Evolutionary conservation across 1,140 invertebrate genomes (phyloP), one percentile per base, ranked within the genome.

Genomic region (Zaprionus ghesquierei): DNA sequence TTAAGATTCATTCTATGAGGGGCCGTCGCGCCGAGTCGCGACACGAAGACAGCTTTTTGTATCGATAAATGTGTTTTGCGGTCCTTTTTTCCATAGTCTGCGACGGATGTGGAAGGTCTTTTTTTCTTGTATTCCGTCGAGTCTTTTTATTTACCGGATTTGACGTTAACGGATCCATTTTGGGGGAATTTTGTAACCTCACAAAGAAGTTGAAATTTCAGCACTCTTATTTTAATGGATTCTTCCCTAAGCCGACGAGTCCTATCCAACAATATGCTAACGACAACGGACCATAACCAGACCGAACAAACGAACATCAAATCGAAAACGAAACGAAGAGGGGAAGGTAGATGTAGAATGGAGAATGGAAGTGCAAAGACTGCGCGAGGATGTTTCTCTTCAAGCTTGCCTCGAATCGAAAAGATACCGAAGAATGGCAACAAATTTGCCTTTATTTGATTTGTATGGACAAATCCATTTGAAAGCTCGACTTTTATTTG

Each of bases 1-100:
- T 87, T 87, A 87, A 87, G 82, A 81, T 87, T 87, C 81, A 76
- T 81, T 86, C 82, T 87, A 87, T 78, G 72, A 81, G 61, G 63
- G 13, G 51, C 60, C 35, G 60, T 8, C 70, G 27, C 22, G 35
- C n/a, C 20, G 41, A 50, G 54, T 46, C 44, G 51, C 70, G 22
- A 77, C 53, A 64, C 61, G 59, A 64, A 65, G 54, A 65, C 64
- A 70, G 70, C 71, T 61, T 58, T 65, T 66, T 65, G 35, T 70
- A 68, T 44, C 60, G 68, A 64, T 70, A 69, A 69, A 69, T 69
- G 73, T 64, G 53, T 56, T 46, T 72, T 64, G 29, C 1, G 12
- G 15, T 5, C 8, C 13, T 13, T 27, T 56, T 38, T 38, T 55
- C 31, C 12, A 18, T 54, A 65, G 61, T 58, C 63, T 63, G 31